Evolutionary conservation across 92 coral and sea anemone genomes (phyloP), one percentile per base, ranked within the genome.

Genomic region (Diadumene lineata): DNA sequence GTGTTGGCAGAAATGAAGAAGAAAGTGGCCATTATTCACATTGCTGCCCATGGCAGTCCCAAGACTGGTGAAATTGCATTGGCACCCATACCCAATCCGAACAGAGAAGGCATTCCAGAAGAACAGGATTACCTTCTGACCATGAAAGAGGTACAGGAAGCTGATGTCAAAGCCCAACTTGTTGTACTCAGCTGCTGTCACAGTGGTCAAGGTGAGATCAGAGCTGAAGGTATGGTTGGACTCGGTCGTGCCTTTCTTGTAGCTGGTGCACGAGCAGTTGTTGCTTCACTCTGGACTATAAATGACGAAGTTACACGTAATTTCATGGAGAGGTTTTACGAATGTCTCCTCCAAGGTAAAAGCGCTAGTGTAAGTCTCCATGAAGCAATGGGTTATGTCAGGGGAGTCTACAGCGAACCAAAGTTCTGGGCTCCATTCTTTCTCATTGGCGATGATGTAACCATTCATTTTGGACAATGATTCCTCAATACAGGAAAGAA

Each of bases 61-160:
- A 11, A 25, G 7, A 58, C 23, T 22, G 64, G 64, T 2, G 64
- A 58, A 25, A 58, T 58, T 25, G 29, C 31, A 58, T 32, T 58
- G 64, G 70, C 70, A 11, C 70, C 70, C 2, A 15, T 31, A 1
- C 46, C 7, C 21, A 4, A 23, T 8, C 48, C 3, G 25, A 11
- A 15, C 22, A 9, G 24, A 23, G 7, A 32, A 7, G 70, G 46
- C 53, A 50, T 53, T 1, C 64, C 76, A 53, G 50, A 70, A 30
- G 64, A 50, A 53, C 24, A 70, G 11, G 76, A 70, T 21, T 70
- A 70, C 64, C 46, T 70, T n/a, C 31, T 70, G 50, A 70, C 76
- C 17, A 70, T 70, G 64, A 30, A 29, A 8, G 76, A 70, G 2
- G 76, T 29, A 31, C 76, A 70, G n/a, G 63, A 70, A 56, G 31